Percentiles rank a stretch among this genome's conserved stretches.
Evolutionary conservation across 2,888 invertebrate species (phyloP).

Genomic region (Ophioninae sp.): DNA sequence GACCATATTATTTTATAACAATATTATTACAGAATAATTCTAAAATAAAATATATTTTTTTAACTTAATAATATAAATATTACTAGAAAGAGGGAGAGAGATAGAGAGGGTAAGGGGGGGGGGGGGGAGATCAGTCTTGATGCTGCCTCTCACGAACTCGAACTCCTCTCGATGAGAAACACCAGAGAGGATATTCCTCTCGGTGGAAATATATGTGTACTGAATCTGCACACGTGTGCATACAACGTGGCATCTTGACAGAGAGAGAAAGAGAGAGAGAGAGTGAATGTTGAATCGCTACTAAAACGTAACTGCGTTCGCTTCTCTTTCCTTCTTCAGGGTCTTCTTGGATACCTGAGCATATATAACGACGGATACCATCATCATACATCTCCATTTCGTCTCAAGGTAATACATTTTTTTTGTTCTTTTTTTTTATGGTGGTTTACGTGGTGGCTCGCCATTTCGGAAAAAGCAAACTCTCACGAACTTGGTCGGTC

Average conservation of each 20-base stretch:
- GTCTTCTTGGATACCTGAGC: conserved; percentile 25
- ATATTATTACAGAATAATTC: no score
- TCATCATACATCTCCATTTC: conserved; percentile 45
- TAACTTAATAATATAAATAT: no score
- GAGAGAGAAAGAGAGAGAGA: conserved; percentile 49
- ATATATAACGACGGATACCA: conserved; percentile 34
- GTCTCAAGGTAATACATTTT: conserved; percentile 21
- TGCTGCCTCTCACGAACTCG: conserved; percentile 42
- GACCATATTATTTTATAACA: no score
- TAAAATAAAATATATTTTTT: no score
- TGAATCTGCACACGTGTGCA: conserved; percentile 67
- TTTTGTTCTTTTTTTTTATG: neutral
- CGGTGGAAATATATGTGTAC: conserved; percentile 62
- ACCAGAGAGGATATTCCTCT: conserved; percentile 44
- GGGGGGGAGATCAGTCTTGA: conserved; percentile 5
- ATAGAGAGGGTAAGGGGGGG: neutral
- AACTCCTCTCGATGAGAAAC: conserved; percentile 35
- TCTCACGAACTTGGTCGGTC: conserved; percentile 28
- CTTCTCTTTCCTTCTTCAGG: conserved; percentile 29
- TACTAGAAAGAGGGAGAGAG: neutral
- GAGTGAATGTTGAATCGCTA: conserved; percentile 34
- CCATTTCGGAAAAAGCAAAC: conserved; percentile 7
- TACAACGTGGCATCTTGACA: conserved; percentile 64
- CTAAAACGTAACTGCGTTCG: conserved; percentile 37
- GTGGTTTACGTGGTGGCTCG: conserved; percentile 1